A percentile compares a stretch with the other conserved stretches of the same genome.
phyloP scores from a whole-genome alignment of 2,888 invertebrate species.

The Eupithecia subfuscata region DNA sequence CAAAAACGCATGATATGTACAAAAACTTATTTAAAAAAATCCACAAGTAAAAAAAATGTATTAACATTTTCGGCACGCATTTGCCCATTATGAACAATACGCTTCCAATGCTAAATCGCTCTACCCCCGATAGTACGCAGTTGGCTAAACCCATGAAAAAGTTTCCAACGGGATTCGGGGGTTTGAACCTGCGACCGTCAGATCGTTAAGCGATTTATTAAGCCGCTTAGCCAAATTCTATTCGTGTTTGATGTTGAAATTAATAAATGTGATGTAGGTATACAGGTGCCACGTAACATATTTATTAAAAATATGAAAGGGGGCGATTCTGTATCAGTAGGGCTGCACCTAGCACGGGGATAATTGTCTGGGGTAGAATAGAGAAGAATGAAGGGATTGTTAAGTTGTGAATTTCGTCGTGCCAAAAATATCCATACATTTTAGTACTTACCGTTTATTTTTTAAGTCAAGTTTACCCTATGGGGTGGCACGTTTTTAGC shows the following conservation, averaged over 20 bases:
- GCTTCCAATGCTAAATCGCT: slow-evolving; percentile 34
- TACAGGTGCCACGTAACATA: no score
- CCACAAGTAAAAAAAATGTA: slow-evolving; percentile 9
- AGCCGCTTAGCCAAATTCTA: slow-evolving; percentile 18
- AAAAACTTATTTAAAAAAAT: neutral
- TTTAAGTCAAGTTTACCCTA: no score
- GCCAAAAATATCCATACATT: no score
- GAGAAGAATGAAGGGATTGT: no score
- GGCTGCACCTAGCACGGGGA: no score
- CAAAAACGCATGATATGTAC: neutral
- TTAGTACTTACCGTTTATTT: no score
- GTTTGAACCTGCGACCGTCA: slow-evolving; percentile 25
- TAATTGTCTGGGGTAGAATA: no score
- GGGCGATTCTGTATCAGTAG: no score
- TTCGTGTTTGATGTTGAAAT: neutral
- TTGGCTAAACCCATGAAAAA: slow-evolving; percentile 34
- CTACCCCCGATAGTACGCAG: slow-evolving; percentile 42
- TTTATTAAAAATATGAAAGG: no score
- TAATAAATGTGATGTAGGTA: neutral
- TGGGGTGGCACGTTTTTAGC: no score
- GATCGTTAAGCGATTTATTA: neutral
- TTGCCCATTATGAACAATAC: slow-evolving; percentile 25
- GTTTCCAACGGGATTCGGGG: slow-evolving; percentile 40
- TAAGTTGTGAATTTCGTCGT: no score
- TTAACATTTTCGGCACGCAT: slow-evolving; percentile 29